Percentiles rank a stretch among this genome's conserved stretches.
Conservation (phyloP, 2,888 invertebrate species). For the Syritta pipiens region DNA sequence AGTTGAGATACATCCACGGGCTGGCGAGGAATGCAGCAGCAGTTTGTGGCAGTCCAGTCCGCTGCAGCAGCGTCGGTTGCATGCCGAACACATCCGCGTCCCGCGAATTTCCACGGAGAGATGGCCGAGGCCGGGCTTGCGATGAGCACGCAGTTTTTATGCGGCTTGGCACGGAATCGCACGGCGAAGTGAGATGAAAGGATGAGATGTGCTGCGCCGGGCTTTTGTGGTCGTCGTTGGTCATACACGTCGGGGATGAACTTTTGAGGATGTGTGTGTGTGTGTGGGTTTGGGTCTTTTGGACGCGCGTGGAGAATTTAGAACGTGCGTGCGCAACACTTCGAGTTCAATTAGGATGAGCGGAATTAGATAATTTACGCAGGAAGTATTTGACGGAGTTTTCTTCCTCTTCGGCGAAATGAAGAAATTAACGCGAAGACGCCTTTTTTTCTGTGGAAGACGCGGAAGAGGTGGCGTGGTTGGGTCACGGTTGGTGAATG, state of each 20-base stretch:
- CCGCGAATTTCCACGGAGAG: slow-evolving; percentile 33
- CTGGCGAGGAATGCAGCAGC: background rate
- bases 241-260: slow-evolving; percentile 59
- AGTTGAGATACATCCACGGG: too few species aligned
- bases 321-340: slow-evolving; percentile 51
- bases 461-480: too few species aligned
- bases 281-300: too few species aligned
- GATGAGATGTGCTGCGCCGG: slow-evolving; percentile 21
- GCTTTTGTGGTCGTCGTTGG: background rate
- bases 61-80: background rate
- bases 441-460: too few species aligned
- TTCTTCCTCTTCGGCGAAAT: slow-evolving; percentile 23
- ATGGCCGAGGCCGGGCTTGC: slow-evolving; percentile 44
- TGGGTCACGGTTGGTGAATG: too few species aligned
- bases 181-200: slow-evolving; percentile 14
- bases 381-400: slow-evolving; percentile 14
- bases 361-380: slow-evolving; percentile 38
- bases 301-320: slow-evolving; percentile 44
- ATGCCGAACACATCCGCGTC: slow-evolving; percentile 30
- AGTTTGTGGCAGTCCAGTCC: background rate
- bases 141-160: slow-evolving; percentile 63
- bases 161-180: slow-evolving; percentile 51
- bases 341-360: slow-evolving; percentile 49
- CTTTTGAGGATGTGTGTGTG: slow-evolving; percentile 26
- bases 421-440: slow-evolving; percentile 17